Evolutionary conservation across 2,113 vertebrate genomes (phyloP), one percentile per base, ranked within the genome.

Genomic region (Rhinoptilus africanus): DNA sequence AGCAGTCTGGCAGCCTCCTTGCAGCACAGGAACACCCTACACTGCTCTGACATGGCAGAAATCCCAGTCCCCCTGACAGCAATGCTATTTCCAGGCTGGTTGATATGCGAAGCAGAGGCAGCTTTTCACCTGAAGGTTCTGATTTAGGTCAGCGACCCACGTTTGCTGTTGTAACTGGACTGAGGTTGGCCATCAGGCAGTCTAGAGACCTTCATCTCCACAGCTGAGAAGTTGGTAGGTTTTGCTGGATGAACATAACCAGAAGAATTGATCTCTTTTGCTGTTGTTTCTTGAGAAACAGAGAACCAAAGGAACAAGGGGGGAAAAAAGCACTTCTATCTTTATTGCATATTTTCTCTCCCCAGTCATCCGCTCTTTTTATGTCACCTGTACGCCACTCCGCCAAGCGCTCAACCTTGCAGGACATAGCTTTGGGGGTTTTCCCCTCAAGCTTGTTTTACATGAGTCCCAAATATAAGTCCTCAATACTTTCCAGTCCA

Each of bases 131-230:
- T 6, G 15, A 34, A 6, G 50, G 56, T 23, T 64, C 81, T 81
- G 39, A 14, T 12, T 75, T 5, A 18, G 64, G 56, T 28, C 79
- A 43, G 27, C 2, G 66, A 47, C 7, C 51, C 28, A 3, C 0
- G 0, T 11, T 4, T 60, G 85, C 12, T 63, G n/a, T 23, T 48
- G 24, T 7, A 54, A 51, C 13, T 2, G 5, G 21, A 14, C 14
- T 3, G 4, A 6, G 64, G 51, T 1, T 47, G 56, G 23, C 24
- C 56, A 35, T 1, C 3, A 0, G 45, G 35, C 23, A 34, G 20
- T 2, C 9, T 5, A 41, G 11, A 57, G 37, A 57, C 12, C 30
- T 76, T 37, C 51, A 28, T 4, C n/a, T 77, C 66, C 12, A 14
- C 45, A 34, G 41, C 5, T 28, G 14, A 35, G 21, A 37, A n/a